These are phyloP conservation scores for Caenorhabditis panamensis DNA, from an alignment of 2,888 invertebrate species.

Conservation along the genomic window DNA sequence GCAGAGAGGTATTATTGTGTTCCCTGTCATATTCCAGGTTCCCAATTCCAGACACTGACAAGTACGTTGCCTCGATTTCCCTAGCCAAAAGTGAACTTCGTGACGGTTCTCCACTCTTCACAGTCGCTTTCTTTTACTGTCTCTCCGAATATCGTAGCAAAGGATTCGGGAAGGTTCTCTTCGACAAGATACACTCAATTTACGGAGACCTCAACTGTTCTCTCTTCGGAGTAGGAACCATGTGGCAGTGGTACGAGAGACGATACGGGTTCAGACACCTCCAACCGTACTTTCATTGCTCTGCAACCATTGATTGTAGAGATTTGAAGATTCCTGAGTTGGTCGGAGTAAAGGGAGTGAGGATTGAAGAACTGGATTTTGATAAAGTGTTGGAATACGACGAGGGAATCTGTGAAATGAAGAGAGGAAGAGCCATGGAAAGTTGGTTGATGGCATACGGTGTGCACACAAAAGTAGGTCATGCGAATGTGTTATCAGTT, in stretches of 20 bases:
- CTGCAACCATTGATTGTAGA: neutral
- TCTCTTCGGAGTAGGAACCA: slow-evolving; percentile 31
- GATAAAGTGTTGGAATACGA: slow-evolving; percentile 10
- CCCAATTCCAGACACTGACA: neutral
- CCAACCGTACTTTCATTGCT: slow-evolving; percentile 23
- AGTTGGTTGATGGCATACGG: slow-evolving; percentile 15
- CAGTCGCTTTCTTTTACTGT: slow-evolving; percentile 35
- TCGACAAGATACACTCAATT: slow-evolving; percentile 10
- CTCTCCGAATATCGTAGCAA: slow-evolving; percentile 7
- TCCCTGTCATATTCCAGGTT: neutral
- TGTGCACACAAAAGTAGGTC: slow-evolving; percentile 15
- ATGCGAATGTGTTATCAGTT: no score
- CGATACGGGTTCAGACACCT: slow-evolving; percentile 14
- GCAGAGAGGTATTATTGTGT: neutral
- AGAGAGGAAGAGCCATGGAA: slow-evolving; percentile 3
- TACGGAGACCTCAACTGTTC: slow-evolving; percentile 14
- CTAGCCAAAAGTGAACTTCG: slow-evolving; percentile 14
- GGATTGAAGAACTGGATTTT: neutral
- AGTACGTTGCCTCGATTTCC: slow-evolving; percentile 23
- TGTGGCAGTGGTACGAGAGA: slow-evolving; percentile 36
- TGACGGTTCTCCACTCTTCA: slow-evolving; percentile 11
- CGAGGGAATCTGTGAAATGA: slow-evolving; percentile 21
- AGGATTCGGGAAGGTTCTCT: slow-evolving; percentile 17
- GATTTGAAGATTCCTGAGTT: slow-evolving; percentile 9
- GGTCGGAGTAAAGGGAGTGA: neutral